phyloP scores from a whole-genome alignment of 2,797 vertebrate genomes.

The Streptopelia turtur region DNA sequence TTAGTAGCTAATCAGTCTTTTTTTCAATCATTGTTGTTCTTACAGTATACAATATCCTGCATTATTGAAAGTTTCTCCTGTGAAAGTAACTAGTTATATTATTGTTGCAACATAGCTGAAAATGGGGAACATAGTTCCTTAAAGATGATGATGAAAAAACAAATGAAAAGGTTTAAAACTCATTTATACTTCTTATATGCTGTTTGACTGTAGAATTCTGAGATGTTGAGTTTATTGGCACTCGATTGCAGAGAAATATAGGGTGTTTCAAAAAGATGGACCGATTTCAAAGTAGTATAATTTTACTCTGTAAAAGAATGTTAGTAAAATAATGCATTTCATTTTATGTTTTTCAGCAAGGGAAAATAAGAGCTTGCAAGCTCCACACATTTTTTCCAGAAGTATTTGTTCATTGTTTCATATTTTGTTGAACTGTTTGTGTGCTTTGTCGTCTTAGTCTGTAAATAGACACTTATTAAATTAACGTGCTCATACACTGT shows the following conservation, averaged over 20 bases:
- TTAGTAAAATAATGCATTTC: not conserved
- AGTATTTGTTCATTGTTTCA: not conserved
- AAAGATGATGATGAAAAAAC: not conserved
- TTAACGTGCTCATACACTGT: not conserved
- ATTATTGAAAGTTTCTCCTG: not conserved
- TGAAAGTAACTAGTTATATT: not conserved
- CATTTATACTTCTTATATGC: not conserved
- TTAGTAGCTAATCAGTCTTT: not conserved
- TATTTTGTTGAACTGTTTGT: not conserved
- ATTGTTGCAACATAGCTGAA: not conserved
- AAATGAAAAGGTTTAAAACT: not conserved
- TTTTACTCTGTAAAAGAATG: not conserved
- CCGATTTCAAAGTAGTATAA: too few species aligned
- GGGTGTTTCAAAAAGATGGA: too few species aligned
- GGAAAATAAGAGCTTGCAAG: not conserved
- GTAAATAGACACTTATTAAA: not conserved
- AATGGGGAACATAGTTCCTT: not conserved
- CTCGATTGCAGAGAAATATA: not conserved
- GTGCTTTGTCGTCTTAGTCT: not conserved
- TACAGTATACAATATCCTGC: not conserved
- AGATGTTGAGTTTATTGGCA: not conserved
- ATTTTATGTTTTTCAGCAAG: not conserved
- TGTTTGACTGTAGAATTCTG: not conserved
- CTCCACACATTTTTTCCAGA: not conserved
- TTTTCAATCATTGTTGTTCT: not conserved